Percentiles rank a stretch among this genome's conserved stretches.
These are phyloP conservation scores for Gorsachius goisagi DNA, from an alignment of 2,113 vertebrate genomes.

Conservation along the genomic window DNA sequence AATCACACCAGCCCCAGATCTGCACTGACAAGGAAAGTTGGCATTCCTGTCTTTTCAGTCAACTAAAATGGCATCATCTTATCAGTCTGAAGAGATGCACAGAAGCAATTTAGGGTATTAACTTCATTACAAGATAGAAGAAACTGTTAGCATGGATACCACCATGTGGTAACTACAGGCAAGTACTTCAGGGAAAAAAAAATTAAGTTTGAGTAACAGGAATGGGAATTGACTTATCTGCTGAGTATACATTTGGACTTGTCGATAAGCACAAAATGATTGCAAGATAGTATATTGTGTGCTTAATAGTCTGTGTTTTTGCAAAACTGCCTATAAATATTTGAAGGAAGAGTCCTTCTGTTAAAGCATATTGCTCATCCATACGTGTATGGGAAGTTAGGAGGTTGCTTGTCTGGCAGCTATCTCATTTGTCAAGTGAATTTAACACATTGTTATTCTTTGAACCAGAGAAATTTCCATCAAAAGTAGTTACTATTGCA, in stretches of 20 bases:
- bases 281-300: not conserved
- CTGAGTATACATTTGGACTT: not conserved
- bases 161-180: not conserved
- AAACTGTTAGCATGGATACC: not conserved
- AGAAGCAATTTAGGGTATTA: not conserved
- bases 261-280: not conserved
- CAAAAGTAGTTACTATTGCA: not conserved
- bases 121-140: not conserved
- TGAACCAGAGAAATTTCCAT: not conserved
- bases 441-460: not conserved
- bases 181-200: not conserved
- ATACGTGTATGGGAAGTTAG: not conserved
- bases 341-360: not conserved
- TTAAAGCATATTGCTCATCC: not conserved
- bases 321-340: not conserved
- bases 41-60: not conserved
- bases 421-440: not conserved
- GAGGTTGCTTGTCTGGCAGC: not conserved
- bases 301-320: not conserved
- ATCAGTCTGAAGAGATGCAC: not conserved
- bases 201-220: not conserved
- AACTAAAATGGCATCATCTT: not conserved
- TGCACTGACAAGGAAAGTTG: not conserved
- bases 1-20: not conserved
- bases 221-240: not conserved